These are phyloP conservation scores for Ligdia adustata DNA, from an alignment of 2,888 invertebrate genomes.

Conservation along the genomic window DNA sequence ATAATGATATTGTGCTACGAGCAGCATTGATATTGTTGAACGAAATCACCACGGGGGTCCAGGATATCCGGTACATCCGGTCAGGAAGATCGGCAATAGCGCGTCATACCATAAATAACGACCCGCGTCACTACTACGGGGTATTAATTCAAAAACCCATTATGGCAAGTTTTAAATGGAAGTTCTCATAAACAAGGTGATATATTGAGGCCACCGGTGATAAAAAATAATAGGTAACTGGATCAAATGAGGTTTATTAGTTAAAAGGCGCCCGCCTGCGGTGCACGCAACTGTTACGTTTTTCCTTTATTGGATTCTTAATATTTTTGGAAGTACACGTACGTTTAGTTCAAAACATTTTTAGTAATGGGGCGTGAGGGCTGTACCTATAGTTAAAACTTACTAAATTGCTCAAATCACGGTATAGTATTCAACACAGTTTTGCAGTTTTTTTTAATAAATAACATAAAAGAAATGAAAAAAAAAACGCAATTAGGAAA, in stretches of 20 bases:
- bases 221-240: slow-evolving; percentile 44
- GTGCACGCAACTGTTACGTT: slow-evolving; percentile 32
- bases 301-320: no score
- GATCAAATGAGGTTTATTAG: slow-evolving; percentile 36
- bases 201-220: slow-evolving; percentile 53
- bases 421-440: no score
- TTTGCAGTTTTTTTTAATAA: no score
- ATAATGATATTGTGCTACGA: slow-evolving; percentile 25
- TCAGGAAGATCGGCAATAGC: slow-evolving; percentile 46
- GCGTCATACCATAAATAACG: slow-evolving; percentile 56
- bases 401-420: no score
- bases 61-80: slow-evolving; percentile 35
- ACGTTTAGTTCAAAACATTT: no score
- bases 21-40: slow-evolving; percentile 34
- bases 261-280: no score
- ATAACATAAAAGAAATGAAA: no score
- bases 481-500: no score
- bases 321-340: no score
- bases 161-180: slow-evolving; percentile 68
- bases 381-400: no score
- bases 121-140: slow-evolving; percentile 56
- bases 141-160: slow-evolving; percentile 72
- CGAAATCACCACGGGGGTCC: slow-evolving; percentile 29
- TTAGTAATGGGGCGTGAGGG: no score
- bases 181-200: slow-evolving; percentile 60